A percentile compares a stretch with the other conserved stretches of the same genome.
Evolutionary conservation across 2,797 vertebrate species (phyloP).

Genomic region (Anableps anableps): DNA sequence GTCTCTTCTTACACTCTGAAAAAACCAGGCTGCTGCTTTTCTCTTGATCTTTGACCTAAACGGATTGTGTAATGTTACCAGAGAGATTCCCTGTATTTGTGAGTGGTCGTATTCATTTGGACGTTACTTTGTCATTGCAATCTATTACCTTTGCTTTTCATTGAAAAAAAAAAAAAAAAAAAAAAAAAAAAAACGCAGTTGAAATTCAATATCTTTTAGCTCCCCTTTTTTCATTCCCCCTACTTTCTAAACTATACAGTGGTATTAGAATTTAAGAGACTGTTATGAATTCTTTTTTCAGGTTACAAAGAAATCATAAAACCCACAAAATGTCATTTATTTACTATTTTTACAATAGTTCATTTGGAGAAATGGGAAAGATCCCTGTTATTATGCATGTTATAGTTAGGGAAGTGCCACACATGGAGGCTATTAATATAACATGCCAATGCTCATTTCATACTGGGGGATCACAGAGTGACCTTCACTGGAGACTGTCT

Average conservation of each 20-base stretch:
- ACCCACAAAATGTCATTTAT: background rate
- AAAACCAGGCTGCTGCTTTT: slow-evolving; percentile 15
- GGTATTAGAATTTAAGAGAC: slow-evolving; percentile 1
- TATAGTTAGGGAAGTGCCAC: slow-evolving; percentile 29
- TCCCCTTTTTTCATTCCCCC: background rate
- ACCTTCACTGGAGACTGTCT: slow-evolving; percentile 64
- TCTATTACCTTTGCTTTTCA: background rate
- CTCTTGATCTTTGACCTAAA: slow-evolving; percentile 49
- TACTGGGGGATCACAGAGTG: slow-evolving; percentile 53
- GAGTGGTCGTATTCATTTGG: slow-evolving; percentile 10
- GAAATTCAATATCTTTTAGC: background rate
- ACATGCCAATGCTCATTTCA: slow-evolving; percentile 45
- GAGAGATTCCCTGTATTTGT: background rate
- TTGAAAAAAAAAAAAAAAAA: background rate
- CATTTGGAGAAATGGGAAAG: background rate
- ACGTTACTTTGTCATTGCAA: slow-evolving; percentile 5
- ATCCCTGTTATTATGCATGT: slow-evolving; percentile 7
- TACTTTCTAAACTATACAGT: background rate
- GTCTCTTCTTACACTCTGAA: slow-evolving; percentile 58
- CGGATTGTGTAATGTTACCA: slow-evolving; percentile 23
- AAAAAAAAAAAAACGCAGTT: background rate
- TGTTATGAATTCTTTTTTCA: slow-evolving; percentile 5
- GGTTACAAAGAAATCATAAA: background rate
- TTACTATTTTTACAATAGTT: background rate
- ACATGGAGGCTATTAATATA: slow-evolving; percentile 74